Evolutionary conservation across 1,140 invertebrate species (phyloP), one percentile per base, ranked within the genome.

Genomic region (Bilobella aurantiaca): DNA sequence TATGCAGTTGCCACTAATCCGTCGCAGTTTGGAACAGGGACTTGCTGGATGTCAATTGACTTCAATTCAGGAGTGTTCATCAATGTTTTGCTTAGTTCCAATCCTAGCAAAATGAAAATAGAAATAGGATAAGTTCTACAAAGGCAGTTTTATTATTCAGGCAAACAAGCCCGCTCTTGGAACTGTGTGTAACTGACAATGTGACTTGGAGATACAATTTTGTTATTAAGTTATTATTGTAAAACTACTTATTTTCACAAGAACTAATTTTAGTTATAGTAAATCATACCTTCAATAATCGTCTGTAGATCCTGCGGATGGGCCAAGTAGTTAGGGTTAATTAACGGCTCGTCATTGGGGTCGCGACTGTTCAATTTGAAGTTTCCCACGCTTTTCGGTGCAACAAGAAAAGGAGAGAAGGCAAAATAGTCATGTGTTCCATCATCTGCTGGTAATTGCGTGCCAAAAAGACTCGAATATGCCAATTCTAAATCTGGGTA

Each of bases 281-380:
- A 42, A 42, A 42, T 8, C 18, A 8, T 31, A 58, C 61, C 61
- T 42, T 62, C 61, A 47, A 49, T 25, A 5, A 62, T 23, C 27
- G 32, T 46, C 5, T 62, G 3, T 23, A 62, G 18, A 30, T 62
- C 61, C 8, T 18, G 16, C 2, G 37, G 37, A 62, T 62, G n/a
- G 5, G 8, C 21, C 3, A 47, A 29, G 25, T 47, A 62, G 21
- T 47, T 46, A 14, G 61, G 61, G 29, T 62, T 30, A 47, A 62
- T 62, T 2, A 62, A 12, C 18, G 61, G 61, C 23, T 23, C 21
- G 12, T 25, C 57, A 29, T 58, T 30, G 23, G 21, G 21, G 8
- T 58, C 57, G 12, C 30, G 27, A 29, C 57, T 58, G 12, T 58
- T 58, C 28, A 58, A 58, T 58, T 58, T 58, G 25, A 58, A 58